Conservation (phyloP, 2,113 vertebrate species). For the Macrotus californicus region DNA sequence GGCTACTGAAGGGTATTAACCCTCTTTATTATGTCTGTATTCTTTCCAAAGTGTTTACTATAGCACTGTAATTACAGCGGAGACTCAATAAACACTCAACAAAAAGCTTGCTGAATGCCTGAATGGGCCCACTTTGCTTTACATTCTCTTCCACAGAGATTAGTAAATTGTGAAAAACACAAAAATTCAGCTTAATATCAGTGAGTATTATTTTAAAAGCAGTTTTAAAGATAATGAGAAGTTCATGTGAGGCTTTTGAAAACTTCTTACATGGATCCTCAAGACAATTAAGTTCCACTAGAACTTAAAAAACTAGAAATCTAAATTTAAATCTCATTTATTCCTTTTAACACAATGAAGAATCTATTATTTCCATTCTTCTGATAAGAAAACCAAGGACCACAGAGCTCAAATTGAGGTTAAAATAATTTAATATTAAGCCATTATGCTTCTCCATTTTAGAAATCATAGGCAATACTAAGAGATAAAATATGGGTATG, state of each 20-base stretch:
- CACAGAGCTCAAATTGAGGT: background rate
- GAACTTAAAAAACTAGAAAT: background rate
- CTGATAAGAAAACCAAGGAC: background rate
- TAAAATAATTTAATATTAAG: constrained; percentile 26
- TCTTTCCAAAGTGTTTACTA: background rate
- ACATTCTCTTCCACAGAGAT: background rate
- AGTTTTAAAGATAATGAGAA: constrained; percentile 19
- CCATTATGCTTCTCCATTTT: background rate
- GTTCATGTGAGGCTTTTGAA: background rate
- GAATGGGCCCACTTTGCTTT: background rate
- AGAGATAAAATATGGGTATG: background rate
- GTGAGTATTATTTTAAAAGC: background rate
- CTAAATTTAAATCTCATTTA: background rate
- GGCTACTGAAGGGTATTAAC: background rate
- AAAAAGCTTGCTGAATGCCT: background rate
- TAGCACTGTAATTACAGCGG: background rate
- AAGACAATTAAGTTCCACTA: constrained; percentile 2
- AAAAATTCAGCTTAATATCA: background rate
- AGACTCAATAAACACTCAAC: background rate
- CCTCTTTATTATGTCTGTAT: background rate
- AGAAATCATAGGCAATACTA: background rate
- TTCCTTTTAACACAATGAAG: background rate
- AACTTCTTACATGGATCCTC: background rate
- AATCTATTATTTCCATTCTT: constrained; percentile 10
- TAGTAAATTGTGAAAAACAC: background rate